A percentile compares a stretch with the other conserved stretches of the same genome.
Evolutionary conservation across 2,113 vertebrate species (phyloP).

Genomic region (Oxygymnocypris stewartii): DNA sequence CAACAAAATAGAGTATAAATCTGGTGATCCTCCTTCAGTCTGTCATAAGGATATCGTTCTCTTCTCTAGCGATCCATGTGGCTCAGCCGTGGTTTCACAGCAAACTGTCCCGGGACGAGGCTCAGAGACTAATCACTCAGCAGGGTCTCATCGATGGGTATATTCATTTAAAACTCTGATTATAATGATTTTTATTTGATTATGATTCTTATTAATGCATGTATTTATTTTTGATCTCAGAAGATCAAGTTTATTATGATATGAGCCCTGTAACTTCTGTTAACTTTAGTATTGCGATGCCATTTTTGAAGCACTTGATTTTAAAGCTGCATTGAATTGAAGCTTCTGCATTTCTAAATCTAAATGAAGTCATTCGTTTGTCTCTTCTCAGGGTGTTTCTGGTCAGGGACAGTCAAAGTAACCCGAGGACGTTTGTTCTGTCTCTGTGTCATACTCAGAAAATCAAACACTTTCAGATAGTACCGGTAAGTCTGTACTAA

Average conservation of each 20-base stretch:
- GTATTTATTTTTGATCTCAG: neutral
- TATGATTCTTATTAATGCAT: too few species aligned
- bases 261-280: neutral
- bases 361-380: neutral
- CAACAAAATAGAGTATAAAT: neutral
- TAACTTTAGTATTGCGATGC: neutral
- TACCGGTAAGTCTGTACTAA: conserved; percentile 84
- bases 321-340: neutral
- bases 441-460: conserved; percentile 93
- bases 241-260: neutral
- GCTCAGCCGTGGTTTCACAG: conserved; percentile 96
- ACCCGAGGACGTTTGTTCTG: conserved; percentile 94
- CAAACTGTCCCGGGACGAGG: conserved; percentile 91
- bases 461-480: conserved; percentile 98
- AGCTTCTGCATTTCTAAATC: neutral
- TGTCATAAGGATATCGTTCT: conserved; percentile 10
- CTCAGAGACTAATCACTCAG: conserved; percentile 88
- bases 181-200: too few species aligned
- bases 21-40: neutral
- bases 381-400: conserved; percentile 87
- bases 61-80: conserved; percentile 82
- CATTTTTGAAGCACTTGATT: neutral
- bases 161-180: neutral
- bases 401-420: conserved; percentile 97
- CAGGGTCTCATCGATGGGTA: conserved; percentile 95